Percentiles rank a stretch among this genome's conserved stretches.
These are phyloP conservation scores for Galeopsomyia nigrocyanea DNA, from an alignment of 2,888 invertebrate genomes.

Conservation along the genomic window DNA sequence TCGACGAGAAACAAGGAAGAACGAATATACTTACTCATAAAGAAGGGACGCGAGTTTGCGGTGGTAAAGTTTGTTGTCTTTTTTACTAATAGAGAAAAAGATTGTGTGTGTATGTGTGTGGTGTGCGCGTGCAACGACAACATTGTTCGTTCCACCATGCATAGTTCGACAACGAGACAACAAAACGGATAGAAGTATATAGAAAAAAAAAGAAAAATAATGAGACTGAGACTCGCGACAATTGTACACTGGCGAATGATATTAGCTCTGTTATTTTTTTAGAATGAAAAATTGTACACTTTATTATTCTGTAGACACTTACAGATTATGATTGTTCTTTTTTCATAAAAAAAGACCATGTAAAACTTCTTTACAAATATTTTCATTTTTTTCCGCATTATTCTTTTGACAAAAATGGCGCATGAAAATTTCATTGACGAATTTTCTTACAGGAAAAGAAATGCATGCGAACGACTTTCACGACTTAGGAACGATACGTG, in stretches of 20 bases:
- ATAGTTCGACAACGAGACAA: constrained; percentile 39
- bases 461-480: constrained; percentile 25
- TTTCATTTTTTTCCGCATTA: constrained; percentile 39
- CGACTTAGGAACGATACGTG: constrained; percentile 3
- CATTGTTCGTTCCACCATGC: constrained; percentile 7
- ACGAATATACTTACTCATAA: constrained; percentile 47
- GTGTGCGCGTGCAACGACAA: constrained; percentile 32
- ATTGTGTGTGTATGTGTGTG: constrained; percentile 17
- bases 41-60: constrained; percentile 41
- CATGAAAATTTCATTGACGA: constrained; percentile 33
- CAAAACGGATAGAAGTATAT: constrained; percentile 40
- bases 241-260: constrained; percentile 32
- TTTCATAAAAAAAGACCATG: constrained; percentile 59
- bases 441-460: constrained; percentile 19
- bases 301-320: constrained; percentile 58
- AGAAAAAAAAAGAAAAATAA: constrained; percentile 31
- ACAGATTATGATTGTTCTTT: constrained; percentile 57
- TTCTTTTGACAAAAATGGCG: constrained; percentile 54
- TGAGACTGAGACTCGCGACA: constrained; percentile 43
- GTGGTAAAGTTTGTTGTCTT: constrained; percentile 21
- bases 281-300: constrained; percentile 60
- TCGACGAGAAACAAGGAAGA: constrained; percentile 42
- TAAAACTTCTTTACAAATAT: constrained; percentile 55
- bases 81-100: constrained; percentile 36
- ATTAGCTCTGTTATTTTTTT: constrained; percentile 40